Evolutionary conservation across 2,113 vertebrate genomes (phyloP).

Genomic region (Mus pahari): DNA sequence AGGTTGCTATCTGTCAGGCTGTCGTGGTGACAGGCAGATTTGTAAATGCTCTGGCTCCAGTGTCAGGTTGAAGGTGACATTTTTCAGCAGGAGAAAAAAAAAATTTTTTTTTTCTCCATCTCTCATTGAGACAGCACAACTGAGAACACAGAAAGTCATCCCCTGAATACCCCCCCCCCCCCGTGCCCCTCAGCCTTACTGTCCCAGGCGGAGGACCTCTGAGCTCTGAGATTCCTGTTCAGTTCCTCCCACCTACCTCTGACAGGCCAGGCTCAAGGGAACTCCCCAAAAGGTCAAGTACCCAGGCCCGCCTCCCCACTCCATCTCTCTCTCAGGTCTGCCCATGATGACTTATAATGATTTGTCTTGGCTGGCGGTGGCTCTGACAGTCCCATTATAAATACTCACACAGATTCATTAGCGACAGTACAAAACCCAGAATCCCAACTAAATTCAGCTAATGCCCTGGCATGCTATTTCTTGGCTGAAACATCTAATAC

Average conservation of each 20-base stretch:
- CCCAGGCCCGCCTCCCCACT: conserved; percentile 48
- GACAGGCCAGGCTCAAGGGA: not conserved
- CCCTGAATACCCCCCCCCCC: not conserved
- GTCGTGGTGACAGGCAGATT: conserved; percentile 83
- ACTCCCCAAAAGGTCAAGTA: not conserved
- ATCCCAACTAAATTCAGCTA: conserved; percentile 74
- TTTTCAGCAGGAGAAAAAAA: conserved; percentile 78
- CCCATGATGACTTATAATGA: conserved; percentile 78
- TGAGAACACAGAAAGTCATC: conserved; percentile 50
- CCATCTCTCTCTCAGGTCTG: conserved; percentile 51
- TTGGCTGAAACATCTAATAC: conserved; percentile 76
- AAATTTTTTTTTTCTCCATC: conserved; percentile 10
- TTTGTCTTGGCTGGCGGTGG: conserved; percentile 75
- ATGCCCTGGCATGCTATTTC: conserved; percentile 71
- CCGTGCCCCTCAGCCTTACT: not conserved
- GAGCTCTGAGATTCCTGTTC: not conserved
- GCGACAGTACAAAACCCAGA: conserved; percentile 66
- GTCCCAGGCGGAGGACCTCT: rapidly evolving
- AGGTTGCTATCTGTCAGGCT: conserved; percentile 86
- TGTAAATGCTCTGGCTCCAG: conserved; percentile 83
- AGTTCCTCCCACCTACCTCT: not conserved
- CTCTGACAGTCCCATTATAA: conserved; percentile 75
- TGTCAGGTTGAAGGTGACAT: conserved; percentile 88
- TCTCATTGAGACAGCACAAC: conserved; percentile 58
- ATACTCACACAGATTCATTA: conserved; percentile 83